A percentile compares a stretch with the other conserved stretches of the same genome.
phyloP scores from a whole-genome alignment of 1,140 invertebrate species.

The Drosophila arizonae region DNA sequence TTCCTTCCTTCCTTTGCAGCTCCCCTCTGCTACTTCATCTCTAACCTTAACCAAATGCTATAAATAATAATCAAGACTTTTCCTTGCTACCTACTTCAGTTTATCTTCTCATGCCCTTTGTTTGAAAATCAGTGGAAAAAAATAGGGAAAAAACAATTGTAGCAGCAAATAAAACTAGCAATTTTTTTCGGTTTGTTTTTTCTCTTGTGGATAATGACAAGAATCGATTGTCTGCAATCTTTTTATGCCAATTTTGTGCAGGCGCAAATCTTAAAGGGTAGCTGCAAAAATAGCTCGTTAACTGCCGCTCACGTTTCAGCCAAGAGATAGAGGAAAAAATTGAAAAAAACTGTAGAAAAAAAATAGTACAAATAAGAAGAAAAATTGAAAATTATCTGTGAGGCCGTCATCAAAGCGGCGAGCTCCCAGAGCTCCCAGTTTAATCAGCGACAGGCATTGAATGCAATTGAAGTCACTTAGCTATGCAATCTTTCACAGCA shows the following conservation, averaged over 20 bases:
- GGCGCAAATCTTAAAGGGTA: constrained; percentile 57
- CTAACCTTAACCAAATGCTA: too few relatives aligned
- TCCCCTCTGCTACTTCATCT: too few relatives aligned
- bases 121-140: not conserved
- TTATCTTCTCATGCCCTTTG: constrained; percentile 11
- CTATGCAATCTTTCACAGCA: constrained; percentile 72
- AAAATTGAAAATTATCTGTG: constrained; percentile 71
- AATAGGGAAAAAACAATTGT: not conserved
- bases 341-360: constrained; percentile 1
- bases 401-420: constrained; percentile 61
- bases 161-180: constrained; percentile 31
- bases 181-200: constrained; percentile 31
- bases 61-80: constrained; percentile 11
- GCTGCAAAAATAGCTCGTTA: constrained; percentile 53
- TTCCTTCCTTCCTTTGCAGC: too few relatives aligned
- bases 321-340: not conserved
- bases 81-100: not conserved
- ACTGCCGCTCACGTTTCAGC: constrained; percentile 64
- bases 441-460: constrained; percentile 65
- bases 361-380: constrained; percentile 16
- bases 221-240: constrained; percentile 54
- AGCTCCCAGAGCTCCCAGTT: constrained; percentile 43
- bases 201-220: constrained; percentile 44
- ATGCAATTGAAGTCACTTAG: constrained; percentile 73
- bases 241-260: constrained; percentile 55